These are phyloP conservation scores for Cebus imitator DNA, from an alignment of 2,113 vertebrate species.

Conservation along the genomic window DNA sequence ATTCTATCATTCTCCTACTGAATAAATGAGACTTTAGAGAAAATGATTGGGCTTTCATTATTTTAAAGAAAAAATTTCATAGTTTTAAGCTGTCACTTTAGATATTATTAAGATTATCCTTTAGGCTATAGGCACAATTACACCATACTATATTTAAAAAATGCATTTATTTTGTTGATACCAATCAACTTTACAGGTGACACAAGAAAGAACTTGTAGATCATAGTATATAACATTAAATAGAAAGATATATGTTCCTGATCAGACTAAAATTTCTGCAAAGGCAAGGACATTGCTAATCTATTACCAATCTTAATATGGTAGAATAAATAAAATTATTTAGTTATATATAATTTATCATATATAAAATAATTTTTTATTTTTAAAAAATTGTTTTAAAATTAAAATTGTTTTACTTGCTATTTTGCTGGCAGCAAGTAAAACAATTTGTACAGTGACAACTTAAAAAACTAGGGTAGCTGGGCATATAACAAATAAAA, in stretches of 20 bases:
- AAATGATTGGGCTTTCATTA: not conserved
- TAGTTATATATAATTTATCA: no score
- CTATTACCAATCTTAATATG: not conserved
- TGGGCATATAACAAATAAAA: not conserved
- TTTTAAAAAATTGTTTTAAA: no score
- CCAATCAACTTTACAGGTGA: not conserved
- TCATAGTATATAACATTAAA: not conserved
- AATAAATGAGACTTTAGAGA: not conserved
- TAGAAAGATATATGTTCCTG: not conserved
- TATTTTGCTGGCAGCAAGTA: not conserved
- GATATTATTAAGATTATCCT: not conserved
- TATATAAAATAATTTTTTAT: no score
- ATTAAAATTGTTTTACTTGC: no score
- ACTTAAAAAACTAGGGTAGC: not conserved
- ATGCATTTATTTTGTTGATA: not conserved
- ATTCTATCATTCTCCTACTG: not conserved
- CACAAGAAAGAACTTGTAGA: not conserved
- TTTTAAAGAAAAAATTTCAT: constrained; percentile 19
- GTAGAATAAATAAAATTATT: constrained; percentile 8
- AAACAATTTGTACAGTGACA: not conserved
- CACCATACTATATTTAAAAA: not conserved
- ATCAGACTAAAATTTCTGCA: not conserved
- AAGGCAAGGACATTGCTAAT: not conserved
- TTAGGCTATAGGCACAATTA: not conserved
- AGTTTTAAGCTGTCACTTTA: not conserved